Base-by-base conservation (phyloP, 2,113 vertebrate genomes). In the Labeo catla region DNA sequence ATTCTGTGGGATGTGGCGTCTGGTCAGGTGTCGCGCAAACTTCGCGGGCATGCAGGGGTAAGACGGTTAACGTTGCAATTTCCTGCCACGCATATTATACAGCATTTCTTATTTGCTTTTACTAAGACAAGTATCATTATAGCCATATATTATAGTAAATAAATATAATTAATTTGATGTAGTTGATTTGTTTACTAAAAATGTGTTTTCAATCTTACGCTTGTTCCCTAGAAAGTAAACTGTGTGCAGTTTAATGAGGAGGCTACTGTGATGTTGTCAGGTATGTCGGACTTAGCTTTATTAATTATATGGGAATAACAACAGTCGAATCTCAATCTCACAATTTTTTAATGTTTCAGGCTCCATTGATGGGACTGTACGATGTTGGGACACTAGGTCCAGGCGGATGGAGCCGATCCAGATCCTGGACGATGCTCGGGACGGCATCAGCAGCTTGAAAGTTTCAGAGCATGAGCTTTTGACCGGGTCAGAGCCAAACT, bases 221-320 rank as follows among this genome's bases (percentile, higher is more conserved):
- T 39, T 1, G 0, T 39, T 70, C 66, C 34, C 66, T 54, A 98
- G 97, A 98, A 96, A 84, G 97, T 98, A 52, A 98, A 96, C 90
- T 98, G 97, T 0, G 96, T 99, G 21, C 95, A 96, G 88, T 99
- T 99, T 90, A 99, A 98, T 1, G 97, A 97, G 88, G 97, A 98
- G 87, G 95, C 96, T 39, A 97, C 96, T 0, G 91, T 98, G 50
- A 96, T 98, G 4, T 84, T 99, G n/a, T 99, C 98, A 0, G 97
- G 98, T 98, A 87, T 95, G 95, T 70, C 4, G 16, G 15, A 54
- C 15, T 54, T 54, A 3, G 9, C 10, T 57, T 11, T 57, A 43
- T 11, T 57, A 43, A 61, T 43, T 16, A 28, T 5, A 23, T 28
- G 19, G 8, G 3, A 19, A 49, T 15, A 54, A 4, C 50, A 49